These are phyloP conservation scores for Acanthaster planci DNA, from an alignment of 35 echinoderm and acorn worm genomes.

Conservation along the genomic window DNA sequence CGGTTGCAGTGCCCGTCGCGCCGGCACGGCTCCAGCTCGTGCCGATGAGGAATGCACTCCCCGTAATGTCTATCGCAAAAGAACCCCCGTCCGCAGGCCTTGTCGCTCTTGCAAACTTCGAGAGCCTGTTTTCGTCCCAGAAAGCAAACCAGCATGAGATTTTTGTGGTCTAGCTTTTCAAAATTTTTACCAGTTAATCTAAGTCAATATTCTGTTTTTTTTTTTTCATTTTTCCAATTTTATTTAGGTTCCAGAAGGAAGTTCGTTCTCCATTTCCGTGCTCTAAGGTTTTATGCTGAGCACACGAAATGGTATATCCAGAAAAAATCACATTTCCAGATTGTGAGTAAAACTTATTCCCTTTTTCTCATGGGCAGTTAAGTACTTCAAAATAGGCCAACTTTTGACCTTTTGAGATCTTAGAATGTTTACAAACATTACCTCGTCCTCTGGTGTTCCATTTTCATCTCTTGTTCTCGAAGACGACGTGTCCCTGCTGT, in stretches of 20 bases:
- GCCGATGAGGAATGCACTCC: constrained; percentile 62
- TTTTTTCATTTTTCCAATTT: neutral
- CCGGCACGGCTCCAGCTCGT: constrained; percentile 58
- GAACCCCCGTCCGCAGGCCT: constrained; percentile 68
- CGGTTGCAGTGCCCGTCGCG: constrained; percentile 88
- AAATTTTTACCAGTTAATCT: neutral
- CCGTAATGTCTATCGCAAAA: constrained; percentile 93
- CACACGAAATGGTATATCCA: too few relatives aligned
- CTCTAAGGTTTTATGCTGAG: too few relatives aligned
- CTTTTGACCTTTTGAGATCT: too few relatives aligned
- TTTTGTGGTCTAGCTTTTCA: neutral
- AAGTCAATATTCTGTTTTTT: neutral
- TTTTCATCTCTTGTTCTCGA: neutral
- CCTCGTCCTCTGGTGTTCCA: neutral
- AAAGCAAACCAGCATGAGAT: neutral
- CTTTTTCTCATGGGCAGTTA: too few relatives aligned
- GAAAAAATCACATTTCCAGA: too few relatives aligned
- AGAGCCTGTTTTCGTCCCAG: neutral
- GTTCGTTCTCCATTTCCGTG: too few relatives aligned
- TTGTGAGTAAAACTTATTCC: too few relatives aligned
- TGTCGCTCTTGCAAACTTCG: constrained; percentile 64
- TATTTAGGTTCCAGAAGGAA: neutral
- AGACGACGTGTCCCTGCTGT: neutral
- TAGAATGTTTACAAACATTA: neutral
- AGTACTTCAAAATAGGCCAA: too few relatives aligned